Evolutionary conservation across 2,113 vertebrate species (phyloP).

Genomic region (Semnornis frantzii): DNA sequence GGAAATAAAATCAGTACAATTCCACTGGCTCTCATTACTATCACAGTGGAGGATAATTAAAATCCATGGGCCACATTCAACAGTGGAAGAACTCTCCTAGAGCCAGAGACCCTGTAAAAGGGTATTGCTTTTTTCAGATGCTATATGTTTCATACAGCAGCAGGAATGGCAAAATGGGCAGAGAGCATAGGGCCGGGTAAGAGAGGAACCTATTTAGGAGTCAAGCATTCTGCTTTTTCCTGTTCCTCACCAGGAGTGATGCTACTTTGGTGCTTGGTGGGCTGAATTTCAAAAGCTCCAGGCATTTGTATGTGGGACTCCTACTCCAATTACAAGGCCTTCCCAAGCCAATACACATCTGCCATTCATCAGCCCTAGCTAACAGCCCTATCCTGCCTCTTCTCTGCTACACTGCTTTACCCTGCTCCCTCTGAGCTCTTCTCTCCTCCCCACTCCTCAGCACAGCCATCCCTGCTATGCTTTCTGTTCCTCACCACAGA

Average conservation of each 20-base stretch:
- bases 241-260: neutral
- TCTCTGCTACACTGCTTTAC: neutral
- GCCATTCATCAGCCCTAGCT: neutral
- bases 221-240: neutral
- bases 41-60: slow-evolving; percentile 63
- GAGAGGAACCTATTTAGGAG: neutral
- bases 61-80: slow-evolving; percentile 51
- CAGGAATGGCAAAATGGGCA: neutral
- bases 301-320: neutral
- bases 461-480: neutral
- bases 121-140: slow-evolving; percentile 8
- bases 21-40: slow-evolving; percentile 50
- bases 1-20: slow-evolving; percentile 65
- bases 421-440: neutral
- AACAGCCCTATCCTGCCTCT: neutral
- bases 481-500: neutral
- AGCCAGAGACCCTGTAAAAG: neutral
- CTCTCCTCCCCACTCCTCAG: neutral
- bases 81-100: neutral
- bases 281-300: neutral
- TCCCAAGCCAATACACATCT: neutral
- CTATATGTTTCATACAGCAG: neutral
- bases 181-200: neutral
- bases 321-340: neutral
- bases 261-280: neutral